Conservation (phyloP, 2,888 invertebrate species). For the Pasiphila rectangulata region DNA sequence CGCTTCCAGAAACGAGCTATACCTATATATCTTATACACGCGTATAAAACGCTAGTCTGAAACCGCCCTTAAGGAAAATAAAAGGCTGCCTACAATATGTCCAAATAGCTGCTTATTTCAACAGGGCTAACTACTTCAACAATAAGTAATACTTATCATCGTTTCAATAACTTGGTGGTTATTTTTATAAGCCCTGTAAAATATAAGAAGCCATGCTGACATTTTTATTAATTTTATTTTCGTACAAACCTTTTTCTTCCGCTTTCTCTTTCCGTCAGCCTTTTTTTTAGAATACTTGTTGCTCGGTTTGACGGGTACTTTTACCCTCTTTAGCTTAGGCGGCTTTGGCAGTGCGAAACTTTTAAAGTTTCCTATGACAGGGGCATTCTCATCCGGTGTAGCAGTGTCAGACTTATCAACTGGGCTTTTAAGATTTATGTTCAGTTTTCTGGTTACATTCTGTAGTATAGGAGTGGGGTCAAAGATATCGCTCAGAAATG, state of each 20-base stretch:
- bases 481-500: constrained; percentile 76
- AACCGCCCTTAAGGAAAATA: too few relatives aligned
- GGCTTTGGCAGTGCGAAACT: constrained; percentile 77
- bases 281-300: constrained; percentile 54
- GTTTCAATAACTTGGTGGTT: background rate
- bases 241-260: constrained; percentile 72
- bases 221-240: constrained; percentile 5
- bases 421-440: constrained; percentile 51
- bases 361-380: constrained; percentile 74
- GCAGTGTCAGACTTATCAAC: constrained; percentile 43
- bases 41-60: too few relatives aligned
- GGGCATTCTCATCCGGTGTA: constrained; percentile 55
- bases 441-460: constrained; percentile 56
- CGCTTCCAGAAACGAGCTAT: too few relatives aligned
- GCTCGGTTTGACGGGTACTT: constrained; percentile 61
- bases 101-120: constrained; percentile 16
- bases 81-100: constrained; percentile 2
- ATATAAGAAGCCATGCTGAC: constrained; percentile 13
- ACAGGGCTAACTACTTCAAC: constrained; percentile 3
- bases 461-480: constrained; percentile 67
- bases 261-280: constrained; percentile 49
- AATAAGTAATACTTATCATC: background rate
- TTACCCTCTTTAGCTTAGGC: constrained; percentile 70
- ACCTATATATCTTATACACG: too few relatives aligned
- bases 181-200: constrained; percentile 7